These are phyloP conservation scores for Limosa lapponica DNA, from an alignment of 2,797 vertebrate genomes.

Conservation along the genomic window DNA sequence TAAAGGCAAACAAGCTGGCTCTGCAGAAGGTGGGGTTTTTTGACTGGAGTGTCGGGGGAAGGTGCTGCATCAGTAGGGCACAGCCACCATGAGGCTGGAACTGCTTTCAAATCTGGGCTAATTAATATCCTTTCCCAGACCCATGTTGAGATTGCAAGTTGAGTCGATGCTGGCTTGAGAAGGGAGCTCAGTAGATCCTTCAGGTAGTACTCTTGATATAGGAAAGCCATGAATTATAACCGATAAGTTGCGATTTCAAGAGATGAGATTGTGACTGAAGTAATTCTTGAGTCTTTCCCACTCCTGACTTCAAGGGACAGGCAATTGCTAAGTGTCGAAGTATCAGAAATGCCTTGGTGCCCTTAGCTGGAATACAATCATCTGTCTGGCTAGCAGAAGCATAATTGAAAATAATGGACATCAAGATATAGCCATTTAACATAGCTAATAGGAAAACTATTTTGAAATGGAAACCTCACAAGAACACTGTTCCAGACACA, in stretches of 20 bases:
- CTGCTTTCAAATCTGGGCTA: neutral
- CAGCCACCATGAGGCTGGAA: neutral
- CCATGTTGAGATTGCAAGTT: neutral
- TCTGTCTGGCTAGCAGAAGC: neutral
- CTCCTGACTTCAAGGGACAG: neutral
- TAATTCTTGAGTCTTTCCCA: neutral
- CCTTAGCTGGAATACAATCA: neutral
- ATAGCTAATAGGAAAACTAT: neutral
- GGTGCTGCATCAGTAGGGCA: neutral
- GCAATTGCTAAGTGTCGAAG: neutral
- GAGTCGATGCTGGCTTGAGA: neutral
- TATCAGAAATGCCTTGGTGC: neutral
- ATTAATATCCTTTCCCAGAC: neutral
- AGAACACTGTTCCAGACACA: neutral
- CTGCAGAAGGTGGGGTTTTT: neutral
- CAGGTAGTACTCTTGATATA: rapidly evolving
- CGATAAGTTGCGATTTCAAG: neutral
- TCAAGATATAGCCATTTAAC: neutral
- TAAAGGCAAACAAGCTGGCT: neutral
- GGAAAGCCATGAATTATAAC: neutral
- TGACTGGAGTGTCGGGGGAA: neutral
- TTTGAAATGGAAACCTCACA: neutral
- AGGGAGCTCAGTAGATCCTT: neutral
- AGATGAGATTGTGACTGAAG: neutral
- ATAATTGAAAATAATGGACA: neutral